Percentiles rank a stretch among this genome's conserved stretches.
Evolutionary conservation across 2,797 vertebrate species (phyloP).

Genomic region (Ambastaia sidthimunki): DNA sequence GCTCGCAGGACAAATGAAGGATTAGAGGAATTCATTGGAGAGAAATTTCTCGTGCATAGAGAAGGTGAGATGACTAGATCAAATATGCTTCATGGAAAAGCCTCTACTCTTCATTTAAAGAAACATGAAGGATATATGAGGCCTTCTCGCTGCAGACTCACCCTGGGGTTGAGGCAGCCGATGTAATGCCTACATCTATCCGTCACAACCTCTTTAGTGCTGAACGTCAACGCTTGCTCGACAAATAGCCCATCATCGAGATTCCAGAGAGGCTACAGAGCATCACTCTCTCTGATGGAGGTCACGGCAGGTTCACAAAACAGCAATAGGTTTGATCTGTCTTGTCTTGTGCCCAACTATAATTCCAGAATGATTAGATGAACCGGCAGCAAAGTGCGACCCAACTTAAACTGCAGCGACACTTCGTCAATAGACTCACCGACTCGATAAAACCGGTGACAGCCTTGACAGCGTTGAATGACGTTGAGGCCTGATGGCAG

Average conservation of each 20-base stretch:
- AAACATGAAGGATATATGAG: not conserved
- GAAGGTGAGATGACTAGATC: constrained; percentile 4
- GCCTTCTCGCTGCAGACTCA: not conserved
- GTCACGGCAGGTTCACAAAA: constrained; percentile 43
- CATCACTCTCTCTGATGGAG: constrained; percentile 30
- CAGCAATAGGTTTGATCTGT: constrained; percentile 31
- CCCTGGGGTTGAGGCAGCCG: not conserved
- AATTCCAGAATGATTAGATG: constrained; percentile 8
- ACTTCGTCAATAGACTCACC: not conserved
- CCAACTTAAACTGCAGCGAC: not conserved
- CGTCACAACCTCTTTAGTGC: constrained; percentile 25
- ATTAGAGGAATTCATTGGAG: constrained; percentile 49
- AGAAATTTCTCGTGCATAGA: constrained; percentile 24
- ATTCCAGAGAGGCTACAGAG: not conserved
- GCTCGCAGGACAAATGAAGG: constrained; percentile 47
- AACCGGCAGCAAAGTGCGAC: not conserved
- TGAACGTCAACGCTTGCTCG: constrained; percentile 7
- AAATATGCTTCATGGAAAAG: not conserved
- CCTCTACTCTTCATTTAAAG: not conserved
- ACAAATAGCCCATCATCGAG: constrained; percentile 37
- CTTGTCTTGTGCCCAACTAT: constrained; percentile 8
- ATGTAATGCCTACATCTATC: constrained; percentile 4
- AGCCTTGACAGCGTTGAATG: constrained; percentile 8
- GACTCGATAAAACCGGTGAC: constrained; percentile 2
- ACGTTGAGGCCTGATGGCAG: not conserved